Evolutionary conservation across 2,888 invertebrate species (phyloP).

Genomic region (Itoplectis maculator): DNA sequence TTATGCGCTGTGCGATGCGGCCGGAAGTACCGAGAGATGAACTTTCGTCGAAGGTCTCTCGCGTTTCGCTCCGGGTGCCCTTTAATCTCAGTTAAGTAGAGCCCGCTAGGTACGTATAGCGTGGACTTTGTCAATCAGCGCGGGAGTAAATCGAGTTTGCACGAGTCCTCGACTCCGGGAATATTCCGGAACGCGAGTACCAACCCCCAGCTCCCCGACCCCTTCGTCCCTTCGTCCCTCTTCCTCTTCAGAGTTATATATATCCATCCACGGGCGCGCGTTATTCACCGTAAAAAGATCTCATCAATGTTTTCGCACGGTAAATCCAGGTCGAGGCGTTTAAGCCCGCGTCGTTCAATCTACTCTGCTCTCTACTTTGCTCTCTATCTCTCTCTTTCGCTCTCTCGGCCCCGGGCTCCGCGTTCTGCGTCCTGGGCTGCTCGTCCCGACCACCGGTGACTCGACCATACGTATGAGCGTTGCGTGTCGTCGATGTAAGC

Average conservation of each 20-base stretch:
- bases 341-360: constrained; percentile 65
- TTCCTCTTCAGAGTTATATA: neutral
- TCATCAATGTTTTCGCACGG: constrained; percentile 69
- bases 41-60: constrained; percentile 44
- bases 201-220: too few species aligned
- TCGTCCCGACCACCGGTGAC: neutral
- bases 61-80: constrained; percentile 32
- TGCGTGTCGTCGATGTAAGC: constrained; percentile 34
- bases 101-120: constrained; percentile 12
- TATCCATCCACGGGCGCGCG: neutral
- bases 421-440: too few species aligned
- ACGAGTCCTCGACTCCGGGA: constrained; percentile 44
- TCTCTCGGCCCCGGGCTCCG: too few species aligned
- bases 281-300: constrained; percentile 52
- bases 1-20: neutral
- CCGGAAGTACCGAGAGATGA: neutral
- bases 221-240: too few species aligned
- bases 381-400: constrained; percentile 31
- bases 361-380: constrained; percentile 50
- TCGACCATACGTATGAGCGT: constrained; percentile 15
- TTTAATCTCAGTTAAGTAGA: constrained; percentile 62
- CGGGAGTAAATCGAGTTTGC: constrained; percentile 61
- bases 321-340: constrained; percentile 64
- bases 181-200: constrained; percentile 33
- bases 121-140: constrained; percentile 62